These are phyloP conservation scores for Hafferia zeledoni DNA, from an alignment of 2,797 vertebrate genomes.

Conservation along the genomic window DNA sequence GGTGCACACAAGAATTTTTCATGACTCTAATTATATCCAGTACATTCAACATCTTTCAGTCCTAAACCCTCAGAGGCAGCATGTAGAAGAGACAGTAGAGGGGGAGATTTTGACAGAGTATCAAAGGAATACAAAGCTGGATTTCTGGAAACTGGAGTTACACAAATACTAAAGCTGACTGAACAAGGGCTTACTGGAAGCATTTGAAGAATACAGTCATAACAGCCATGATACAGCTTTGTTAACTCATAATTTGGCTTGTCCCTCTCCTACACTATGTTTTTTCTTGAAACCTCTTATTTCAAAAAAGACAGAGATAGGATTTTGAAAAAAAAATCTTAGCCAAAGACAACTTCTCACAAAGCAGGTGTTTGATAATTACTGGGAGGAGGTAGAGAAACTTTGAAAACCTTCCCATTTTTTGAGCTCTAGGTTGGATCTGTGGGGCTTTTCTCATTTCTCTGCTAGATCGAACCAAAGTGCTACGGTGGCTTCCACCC, in stretches of 20 bases:
- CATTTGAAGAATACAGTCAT: not conserved
- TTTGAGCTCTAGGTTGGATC: not conserved
- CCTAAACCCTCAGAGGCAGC: not conserved
- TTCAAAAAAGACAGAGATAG: not conserved
- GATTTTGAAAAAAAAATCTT: not conserved
- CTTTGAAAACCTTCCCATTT: not conserved
- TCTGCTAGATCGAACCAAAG: accelerated
- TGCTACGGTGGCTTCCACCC: not conserved
- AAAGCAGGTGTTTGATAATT: not conserved
- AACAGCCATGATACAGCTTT: not conserved
- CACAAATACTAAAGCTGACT: not conserved
- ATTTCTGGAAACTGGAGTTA: constrained; percentile 10
- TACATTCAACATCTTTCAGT: not conserved
- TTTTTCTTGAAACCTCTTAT: not conserved
- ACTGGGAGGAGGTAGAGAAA: not conserved
- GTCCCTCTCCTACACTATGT: not conserved
- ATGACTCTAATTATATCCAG: not conserved
- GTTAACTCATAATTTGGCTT: not conserved
- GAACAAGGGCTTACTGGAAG: not conserved
- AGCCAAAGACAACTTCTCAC: not conserved
- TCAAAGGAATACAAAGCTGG: not conserved
- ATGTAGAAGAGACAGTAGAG: not conserved
- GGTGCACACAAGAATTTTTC: not conserved
- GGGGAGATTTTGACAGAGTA: not conserved
- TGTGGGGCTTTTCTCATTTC: not conserved